Evolutionary conservation across 1,140 invertebrate species (phyloP), one percentile per base, ranked within the genome.

Genomic region (Cotesia glomerata): DNA sequence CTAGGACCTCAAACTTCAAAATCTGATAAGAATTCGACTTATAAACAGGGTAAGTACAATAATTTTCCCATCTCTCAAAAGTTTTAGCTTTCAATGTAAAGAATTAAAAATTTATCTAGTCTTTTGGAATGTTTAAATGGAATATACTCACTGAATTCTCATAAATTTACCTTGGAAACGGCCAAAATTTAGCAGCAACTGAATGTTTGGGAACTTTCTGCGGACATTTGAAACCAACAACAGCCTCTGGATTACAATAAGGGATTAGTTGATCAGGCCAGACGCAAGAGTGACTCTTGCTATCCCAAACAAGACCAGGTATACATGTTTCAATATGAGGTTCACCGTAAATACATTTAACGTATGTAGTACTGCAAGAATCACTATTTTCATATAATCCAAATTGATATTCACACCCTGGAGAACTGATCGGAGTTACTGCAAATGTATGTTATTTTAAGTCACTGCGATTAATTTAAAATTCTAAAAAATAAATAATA

Each of bases 181-280:
- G 96, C 92, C 94, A 95, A 89, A 96, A 98, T 83, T 93, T 93
- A 73, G 94, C 93, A 18, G 94, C 90, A 74, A 92, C 88, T 51
- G 92, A 91, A 79, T 93, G 89, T n/a, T 93, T 89, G 73, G 94
- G 93, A 49, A 95, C 90, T 82, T 95, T 94, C 0, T 91, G 90
- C 8, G 95, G 95, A 77, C 94, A 95, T 78, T 93, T 94, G 88
- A 95, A 95, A 69, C 93, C 93, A 65, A 95, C 90, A 63, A 95
- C 91, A 76, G 91, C 92, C 90, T 96, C 95, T 63, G 95, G 94
- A 82, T 95, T 95, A 86, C 95, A 97, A 79, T 89, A 91, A 56
- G 95, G 93, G 52, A 95, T 85, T 0, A 97, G 89, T 62, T 95
- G 90, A 89, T 98, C 96, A 8, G 96, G 95, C 95, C 95, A 98